Evolutionary conservation across 2,888 invertebrate species (phyloP).

Genomic region (Drosophila peninsularis): DNA sequence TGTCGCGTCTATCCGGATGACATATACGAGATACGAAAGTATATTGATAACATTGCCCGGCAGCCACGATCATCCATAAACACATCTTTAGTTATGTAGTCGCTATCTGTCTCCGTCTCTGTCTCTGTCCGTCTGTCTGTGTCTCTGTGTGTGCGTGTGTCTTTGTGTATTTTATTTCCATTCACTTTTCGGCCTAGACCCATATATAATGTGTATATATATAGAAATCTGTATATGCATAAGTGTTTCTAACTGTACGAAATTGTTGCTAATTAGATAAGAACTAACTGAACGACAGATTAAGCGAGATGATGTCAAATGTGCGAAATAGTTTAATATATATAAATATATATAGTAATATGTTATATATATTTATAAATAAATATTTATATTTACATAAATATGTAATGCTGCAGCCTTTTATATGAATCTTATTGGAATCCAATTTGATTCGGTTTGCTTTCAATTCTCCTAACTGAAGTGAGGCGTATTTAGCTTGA

Average conservation of each 20-base stretch:
- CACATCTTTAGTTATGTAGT: constrained; percentile 31
- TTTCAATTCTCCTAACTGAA: not conserved
- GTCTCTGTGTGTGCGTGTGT: not conserved
- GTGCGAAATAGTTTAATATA: not conserved
- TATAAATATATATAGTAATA: not conserved
- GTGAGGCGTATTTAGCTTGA: not conserved
- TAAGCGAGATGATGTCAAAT: not conserved
- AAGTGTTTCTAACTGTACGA: constrained; percentile 19
- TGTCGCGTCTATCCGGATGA: constrained; percentile 94
- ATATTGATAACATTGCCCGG: constrained; percentile 66
- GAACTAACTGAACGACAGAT: constrained; percentile 3
- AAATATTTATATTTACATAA: not conserved
- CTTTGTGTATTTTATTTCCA: constrained; percentile 2
- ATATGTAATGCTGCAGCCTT: not conserved
- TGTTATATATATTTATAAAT: not conserved
- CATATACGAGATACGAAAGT: constrained; percentile 89
- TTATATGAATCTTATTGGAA: not conserved
- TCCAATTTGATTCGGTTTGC: not conserved
- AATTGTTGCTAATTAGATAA: constrained; percentile 6
- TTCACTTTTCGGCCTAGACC: constrained; percentile 55
- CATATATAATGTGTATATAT: constrained; percentile 16
- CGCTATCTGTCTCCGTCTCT: not conserved
- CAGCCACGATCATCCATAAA: constrained; percentile 34
- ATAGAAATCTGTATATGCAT: constrained; percentile 16
- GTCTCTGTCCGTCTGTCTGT: not conserved